These are phyloP conservation scores for Homalodisca vitripennis DNA, from an alignment of 1,140 invertebrate genomes.

Conservation along the genomic window DNA sequence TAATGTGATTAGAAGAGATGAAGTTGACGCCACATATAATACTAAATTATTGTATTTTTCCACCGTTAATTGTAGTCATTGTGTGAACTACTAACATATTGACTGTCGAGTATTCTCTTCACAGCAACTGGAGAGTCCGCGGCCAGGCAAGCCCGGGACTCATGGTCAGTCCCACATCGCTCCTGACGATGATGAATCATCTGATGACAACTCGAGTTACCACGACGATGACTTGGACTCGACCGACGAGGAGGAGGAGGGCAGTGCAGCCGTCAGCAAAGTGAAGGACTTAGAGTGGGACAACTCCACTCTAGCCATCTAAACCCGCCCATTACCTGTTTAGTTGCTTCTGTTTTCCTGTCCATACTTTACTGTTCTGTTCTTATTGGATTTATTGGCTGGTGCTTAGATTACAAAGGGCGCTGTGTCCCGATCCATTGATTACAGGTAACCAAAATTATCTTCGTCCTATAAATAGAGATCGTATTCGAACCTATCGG, in stretches of 20 bases:
- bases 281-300: constrained; percentile 60
- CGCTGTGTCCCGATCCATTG: neutral
- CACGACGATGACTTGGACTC: constrained; percentile 52
- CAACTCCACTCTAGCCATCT: constrained; percentile 59
- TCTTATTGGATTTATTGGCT: constrained; percentile 9
- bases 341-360: neutral
- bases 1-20: too few relatives aligned
- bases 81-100: too few relatives aligned
- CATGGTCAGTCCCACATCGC: constrained; percentile 45
- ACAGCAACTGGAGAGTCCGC: constrained; percentile 29
- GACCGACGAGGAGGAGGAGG: constrained; percentile 56
- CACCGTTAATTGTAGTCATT: too few relatives aligned
- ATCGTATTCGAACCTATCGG: neutral
- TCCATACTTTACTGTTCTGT: constrained; percentile 7
- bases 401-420: constrained; percentile 7
- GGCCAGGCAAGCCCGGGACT: constrained; percentile 37
- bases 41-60: too few relatives aligned
- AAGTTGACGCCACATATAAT: too few relatives aligned
- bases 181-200: constrained; percentile 59
- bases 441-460: neutral
- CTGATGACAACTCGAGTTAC: constrained; percentile 55
- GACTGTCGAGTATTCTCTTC: too few relatives aligned
- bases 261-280: constrained; percentile 46
- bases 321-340: constrained; percentile 41
- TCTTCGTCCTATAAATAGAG: neutral